phyloP scores from a whole-genome alignment of 2,888 invertebrate genomes.

The Thymelicus acteon region DNA sequence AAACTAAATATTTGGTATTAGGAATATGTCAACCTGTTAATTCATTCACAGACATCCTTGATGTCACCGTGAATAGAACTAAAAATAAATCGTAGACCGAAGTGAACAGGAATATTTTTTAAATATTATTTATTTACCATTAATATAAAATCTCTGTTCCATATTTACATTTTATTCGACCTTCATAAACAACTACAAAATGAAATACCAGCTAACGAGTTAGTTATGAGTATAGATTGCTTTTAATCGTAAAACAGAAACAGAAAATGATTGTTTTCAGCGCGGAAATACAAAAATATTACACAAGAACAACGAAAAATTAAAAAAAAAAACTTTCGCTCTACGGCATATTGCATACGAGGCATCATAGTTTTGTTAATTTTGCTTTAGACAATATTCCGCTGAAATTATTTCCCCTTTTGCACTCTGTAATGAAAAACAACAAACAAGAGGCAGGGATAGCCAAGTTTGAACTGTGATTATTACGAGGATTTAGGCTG shows the following conservation, averaged over 20 bases:
- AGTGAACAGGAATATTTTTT: no score
- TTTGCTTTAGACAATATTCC: constrained; percentile 8
- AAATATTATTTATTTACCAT: no score
- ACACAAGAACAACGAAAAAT: constrained; percentile 3
- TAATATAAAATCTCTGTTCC: no score
- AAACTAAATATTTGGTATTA: no score
- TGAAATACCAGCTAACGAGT: not conserved
- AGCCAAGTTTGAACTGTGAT: no score
- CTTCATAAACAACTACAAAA: not conserved
- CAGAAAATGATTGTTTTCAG: constrained; percentile 9
- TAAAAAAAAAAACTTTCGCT: not conserved
- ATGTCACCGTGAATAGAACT: no score
- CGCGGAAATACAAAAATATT: not conserved
- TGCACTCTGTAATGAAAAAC: constrained; percentile 6
- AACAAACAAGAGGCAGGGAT: not conserved
- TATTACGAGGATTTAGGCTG: no score
- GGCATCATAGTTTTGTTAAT: constrained; percentile 10
- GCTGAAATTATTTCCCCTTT: constrained; percentile 1
- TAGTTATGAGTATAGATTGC: constrained; percentile 3
- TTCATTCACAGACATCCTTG: no score
- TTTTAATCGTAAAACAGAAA: constrained; percentile 27
- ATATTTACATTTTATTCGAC: no score
- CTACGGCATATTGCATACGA: constrained; percentile 3
- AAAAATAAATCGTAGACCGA: no score
- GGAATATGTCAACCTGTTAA: no score